Base-by-base conservation (phyloP, 2,797 vertebrate genomes). In the Darevskia nairensis region DNA sequence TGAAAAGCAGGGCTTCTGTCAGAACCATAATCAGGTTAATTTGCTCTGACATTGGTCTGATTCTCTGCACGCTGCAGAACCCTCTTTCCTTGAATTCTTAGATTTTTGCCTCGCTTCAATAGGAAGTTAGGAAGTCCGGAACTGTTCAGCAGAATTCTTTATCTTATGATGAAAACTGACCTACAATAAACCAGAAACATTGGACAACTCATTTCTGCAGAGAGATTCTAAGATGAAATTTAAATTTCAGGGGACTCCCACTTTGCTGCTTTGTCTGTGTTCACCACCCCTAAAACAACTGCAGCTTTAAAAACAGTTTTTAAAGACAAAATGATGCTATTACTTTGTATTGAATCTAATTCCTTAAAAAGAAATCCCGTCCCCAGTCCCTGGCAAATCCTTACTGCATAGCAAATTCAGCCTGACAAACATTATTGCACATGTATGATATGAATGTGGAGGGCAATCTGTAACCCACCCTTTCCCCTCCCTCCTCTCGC, bases 361-460 rank as follows among this genome's bases (percentile, higher is more conserved):
- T 94, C 89, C 80, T 80, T 92, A 90, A 90, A 94, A 92, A 93
- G 90, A 82, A 88, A 93, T 9, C 39, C 55, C 11, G 1, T 88
- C 92, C 96, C 96, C 95, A 95, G 96, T 95, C 96, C 96, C 97
- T 97, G 97, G 97, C 97, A 96, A 44, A 97, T 97, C 96, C 93
- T 94, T 95, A 96, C 96, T 97, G 97, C 97, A 97, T 97, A 96
- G 96, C 95, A 95, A 97, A 97, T 96, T 95, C 94, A 44, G 96
- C 96, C 92, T 95, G 95, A 97, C 91, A 95, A 95, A 96, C 95
- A 97, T 98, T 98, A 98, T 99, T 99, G 98, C 98, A 99, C 98
- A 99, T 99, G 98, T 99, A 99, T 98, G 98, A 98, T 99, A 99
- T 96, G 97, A 97, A 96, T 98, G 98, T 98, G 98, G 98, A 98